Conservation (phyloP, 2,888 invertebrate species). For the Xylocampa areola region DNA sequence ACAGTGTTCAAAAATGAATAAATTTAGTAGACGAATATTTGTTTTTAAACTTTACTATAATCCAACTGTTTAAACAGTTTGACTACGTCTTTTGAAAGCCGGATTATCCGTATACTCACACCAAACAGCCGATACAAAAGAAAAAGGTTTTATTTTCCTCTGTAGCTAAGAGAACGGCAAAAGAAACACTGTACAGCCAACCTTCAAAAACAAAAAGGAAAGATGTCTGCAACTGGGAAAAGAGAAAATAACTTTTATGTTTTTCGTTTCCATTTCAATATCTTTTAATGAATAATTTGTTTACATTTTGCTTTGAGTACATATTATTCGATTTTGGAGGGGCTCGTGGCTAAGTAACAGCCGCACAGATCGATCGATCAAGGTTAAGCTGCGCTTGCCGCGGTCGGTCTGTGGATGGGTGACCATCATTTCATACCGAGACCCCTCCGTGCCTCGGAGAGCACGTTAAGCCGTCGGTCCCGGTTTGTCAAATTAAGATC, state of each 20-base stretch:
- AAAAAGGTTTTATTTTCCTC: conserved; percentile 32
- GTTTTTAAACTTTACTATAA: no score
- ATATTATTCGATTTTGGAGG: background rate
- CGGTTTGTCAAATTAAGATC: no score
- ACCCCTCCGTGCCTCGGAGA: no score
- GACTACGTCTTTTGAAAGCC: conserved; percentile 8
- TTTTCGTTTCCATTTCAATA: background rate
- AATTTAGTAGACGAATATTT: no score
- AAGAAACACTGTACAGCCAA: conserved; percentile 12
- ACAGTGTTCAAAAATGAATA: no score
- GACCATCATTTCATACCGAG: no score
- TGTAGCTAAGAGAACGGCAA: conserved; percentile 18
- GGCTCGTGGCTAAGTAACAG: no score
- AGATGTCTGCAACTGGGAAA: background rate
- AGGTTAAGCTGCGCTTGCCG: no score
- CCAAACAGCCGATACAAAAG: conserved; percentile 10
- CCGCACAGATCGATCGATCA: no score
- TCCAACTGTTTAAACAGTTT: no score
- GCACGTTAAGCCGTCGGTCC: no score
- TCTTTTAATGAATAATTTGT: conserved; percentile 1
- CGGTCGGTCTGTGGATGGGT: no score
- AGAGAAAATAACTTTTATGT: background rate
- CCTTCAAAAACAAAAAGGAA: conserved; percentile 12
- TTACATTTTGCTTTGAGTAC: background rate
- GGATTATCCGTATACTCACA: conserved; percentile 9